A percentile compares a stretch with the other conserved stretches of the same genome.
Evolutionary conservation across 2,797 vertebrate species (phyloP).

Genomic region (Pyrocephalus nanus): DNA sequence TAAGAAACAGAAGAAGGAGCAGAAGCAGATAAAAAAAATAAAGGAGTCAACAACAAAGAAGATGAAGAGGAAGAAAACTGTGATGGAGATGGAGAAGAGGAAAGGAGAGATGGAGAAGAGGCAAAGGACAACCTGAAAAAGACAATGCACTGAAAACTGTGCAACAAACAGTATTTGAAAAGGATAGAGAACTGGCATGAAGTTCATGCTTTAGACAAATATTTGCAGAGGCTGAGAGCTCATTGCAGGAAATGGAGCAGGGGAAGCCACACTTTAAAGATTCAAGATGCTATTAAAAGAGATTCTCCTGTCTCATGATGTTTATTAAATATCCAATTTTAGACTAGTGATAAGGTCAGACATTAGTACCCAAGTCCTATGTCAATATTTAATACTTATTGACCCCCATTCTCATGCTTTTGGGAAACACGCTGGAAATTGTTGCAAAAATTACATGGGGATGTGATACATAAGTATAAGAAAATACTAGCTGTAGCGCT

Average conservation of each 20-base stretch:
- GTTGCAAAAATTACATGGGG: not conserved
- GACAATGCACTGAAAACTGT: not conserved
- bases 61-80: not conserved
- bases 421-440: not conserved
- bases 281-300: conserved; percentile 19
- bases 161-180: not conserved
- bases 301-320: not conserved
- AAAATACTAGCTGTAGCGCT: not conserved
- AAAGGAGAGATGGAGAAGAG: not conserved
- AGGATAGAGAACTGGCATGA: not conserved
- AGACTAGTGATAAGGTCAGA: not conserved
- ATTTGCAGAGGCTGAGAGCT: not conserved
- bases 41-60: not conserved
- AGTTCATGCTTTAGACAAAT: not conserved
- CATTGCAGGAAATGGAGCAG: not conserved
- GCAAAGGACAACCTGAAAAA: not conserved
- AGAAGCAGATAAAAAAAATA: not conserved
- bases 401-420: not conserved
- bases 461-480: not conserved
- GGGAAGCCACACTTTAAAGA: not conserved
- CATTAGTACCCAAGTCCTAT: not conserved
- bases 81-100: not conserved
- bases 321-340: conserved; percentile 24
- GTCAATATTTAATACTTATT: conserved; percentile 43
- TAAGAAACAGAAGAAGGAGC: not conserved